Base-by-base conservation (phyloP, 2,797 vertebrate species). In the Parauchenoglanis punctatus region DNA sequence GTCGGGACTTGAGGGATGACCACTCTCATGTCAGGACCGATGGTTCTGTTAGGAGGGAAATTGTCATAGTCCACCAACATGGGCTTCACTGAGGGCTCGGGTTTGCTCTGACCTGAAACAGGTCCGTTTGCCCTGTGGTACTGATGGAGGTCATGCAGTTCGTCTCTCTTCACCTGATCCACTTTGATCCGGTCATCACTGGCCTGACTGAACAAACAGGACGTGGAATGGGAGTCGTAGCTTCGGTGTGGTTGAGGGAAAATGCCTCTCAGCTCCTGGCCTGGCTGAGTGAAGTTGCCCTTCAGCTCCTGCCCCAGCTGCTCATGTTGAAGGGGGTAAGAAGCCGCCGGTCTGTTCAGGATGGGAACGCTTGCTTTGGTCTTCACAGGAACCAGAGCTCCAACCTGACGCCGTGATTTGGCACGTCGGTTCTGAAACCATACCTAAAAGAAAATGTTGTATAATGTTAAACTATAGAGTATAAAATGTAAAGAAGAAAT, bases 401-500 rank as follows among this genome's bases (percentile, higher is more conserved):
- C 94, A 1, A 96, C 96, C 70, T 96, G 96, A 23, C 96, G 95
- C 63, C 96, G 94, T 25, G 96, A 96, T 85, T 97, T 97, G 65
- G 97, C 96, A 0, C 97, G 95, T 84, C 96, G 92, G 92, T 97
- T 97, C 94, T 97, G 96, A 91, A 97, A 95, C 97, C 97, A 97
- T 58, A 97, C 96, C 96, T 98, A 85, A 67, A 75, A 25, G 31
- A 52, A 18, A 40, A 77, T 1, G 7, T 77, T 77, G 20, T 1
- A 28, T 20, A 23, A 49, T 49, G 49, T n/a, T 28, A 63, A 76
- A 28, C 8, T 3, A 18, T 54, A 49, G 1, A 31, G 13, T 28
- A 17, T 8, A 56, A 7, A 77, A 73, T 15, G 11, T 31, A 20
- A 72, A 72, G 2, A 7, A 8, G 11, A n/a, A 70, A 7, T 68